Evolutionary conservation across 2,113 vertebrate genomes (phyloP).

Genomic region (Noturus placidus): DNA sequence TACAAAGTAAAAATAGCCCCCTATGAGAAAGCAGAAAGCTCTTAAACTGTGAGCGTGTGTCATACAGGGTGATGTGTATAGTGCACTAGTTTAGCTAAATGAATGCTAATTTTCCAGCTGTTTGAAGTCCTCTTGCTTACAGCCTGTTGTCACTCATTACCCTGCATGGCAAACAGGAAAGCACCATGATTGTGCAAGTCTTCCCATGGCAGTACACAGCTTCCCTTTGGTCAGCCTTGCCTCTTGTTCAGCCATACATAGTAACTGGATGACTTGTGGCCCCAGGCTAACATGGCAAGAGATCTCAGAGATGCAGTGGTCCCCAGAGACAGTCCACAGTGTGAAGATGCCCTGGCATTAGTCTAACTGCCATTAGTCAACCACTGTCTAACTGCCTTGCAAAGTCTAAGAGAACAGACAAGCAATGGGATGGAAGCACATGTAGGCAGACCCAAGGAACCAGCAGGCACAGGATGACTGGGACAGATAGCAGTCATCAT

Average conservation of each 20-base stretch:
- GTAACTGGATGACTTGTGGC: not conserved
- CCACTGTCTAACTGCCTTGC: not conserved
- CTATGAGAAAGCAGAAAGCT: not conserved
- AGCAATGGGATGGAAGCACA: not conserved
- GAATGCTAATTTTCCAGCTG: not conserved
- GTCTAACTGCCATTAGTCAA: not conserved
- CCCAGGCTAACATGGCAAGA: not conserved
- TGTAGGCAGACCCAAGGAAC: not conserved
- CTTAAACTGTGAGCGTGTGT: not conserved
- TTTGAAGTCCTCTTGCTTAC: not conserved
- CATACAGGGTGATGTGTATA: not conserved
- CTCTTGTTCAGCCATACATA: not conserved
- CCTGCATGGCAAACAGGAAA: not conserved
- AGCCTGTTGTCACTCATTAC: not conserved
- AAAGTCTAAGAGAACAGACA: not conserved
- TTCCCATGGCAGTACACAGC: not conserved
- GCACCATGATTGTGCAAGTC: not conserved
- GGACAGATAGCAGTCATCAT: not conserved
- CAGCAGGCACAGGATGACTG: not conserved
- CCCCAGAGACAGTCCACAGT: not conserved
- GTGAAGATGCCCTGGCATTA: not conserved
- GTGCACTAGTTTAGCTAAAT: not conserved
- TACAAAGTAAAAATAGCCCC: not conserved
- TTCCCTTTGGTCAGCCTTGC: not conserved
- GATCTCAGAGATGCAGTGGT: slow-evolving; percentile 5